Evolutionary conservation across 2,113 vertebrate genomes (phyloP).

Genomic region (Plecotus auritus): DNA sequence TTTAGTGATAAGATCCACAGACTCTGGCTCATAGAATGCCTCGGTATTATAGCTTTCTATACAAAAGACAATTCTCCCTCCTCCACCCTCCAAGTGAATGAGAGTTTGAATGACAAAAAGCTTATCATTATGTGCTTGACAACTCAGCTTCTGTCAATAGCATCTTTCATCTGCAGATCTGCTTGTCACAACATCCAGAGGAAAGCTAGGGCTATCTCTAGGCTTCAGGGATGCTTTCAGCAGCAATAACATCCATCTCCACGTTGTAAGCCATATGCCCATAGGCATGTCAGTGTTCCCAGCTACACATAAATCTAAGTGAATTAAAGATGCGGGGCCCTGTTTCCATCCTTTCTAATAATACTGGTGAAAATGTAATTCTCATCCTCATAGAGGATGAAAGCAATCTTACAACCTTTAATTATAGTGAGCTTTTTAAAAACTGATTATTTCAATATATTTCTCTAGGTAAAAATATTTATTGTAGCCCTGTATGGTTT

Average conservation of each 20-base stretch:
- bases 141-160: background rate
- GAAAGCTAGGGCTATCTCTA: background rate
- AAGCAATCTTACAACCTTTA: background rate
- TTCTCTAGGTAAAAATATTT: constrained; percentile 28
- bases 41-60: background rate
- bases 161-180: background rate
- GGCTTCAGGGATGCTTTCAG: background rate
- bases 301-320: background rate
- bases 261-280: background rate
- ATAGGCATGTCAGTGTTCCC: background rate
- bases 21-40: background rate
- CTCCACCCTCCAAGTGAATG: background rate
- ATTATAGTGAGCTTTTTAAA: background rate
- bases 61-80: background rate
- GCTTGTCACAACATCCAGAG: background rate
- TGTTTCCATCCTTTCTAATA: background rate
- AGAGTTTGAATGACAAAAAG: constrained; percentile 35
- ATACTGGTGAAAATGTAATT: background rate
- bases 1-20: background rate
- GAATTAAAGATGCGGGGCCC: background rate
- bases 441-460: background rate
- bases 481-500: background rate
- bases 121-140: constrained; percentile 2
- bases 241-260: background rate
- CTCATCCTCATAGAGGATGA: background rate